Evolutionary conservation across 2,888 invertebrate genomes (phyloP), one percentile per base, ranked within the genome.

Genomic region (Drosophila mimetica): DNA sequence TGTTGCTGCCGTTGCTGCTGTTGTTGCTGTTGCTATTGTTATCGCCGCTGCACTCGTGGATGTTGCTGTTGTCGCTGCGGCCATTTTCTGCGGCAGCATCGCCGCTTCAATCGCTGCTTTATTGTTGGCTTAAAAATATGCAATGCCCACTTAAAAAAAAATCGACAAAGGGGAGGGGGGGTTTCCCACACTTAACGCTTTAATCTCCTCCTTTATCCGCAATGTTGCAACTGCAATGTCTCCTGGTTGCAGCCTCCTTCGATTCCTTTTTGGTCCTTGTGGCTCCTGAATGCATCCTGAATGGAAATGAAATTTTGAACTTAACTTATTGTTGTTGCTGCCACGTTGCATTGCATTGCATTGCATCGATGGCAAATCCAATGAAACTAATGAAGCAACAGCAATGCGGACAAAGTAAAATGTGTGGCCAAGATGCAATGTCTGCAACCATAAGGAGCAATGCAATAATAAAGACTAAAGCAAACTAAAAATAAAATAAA

Each of bases 281-380:
- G n/a, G 67, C 61, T 55, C 16, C 75, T n/a, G n/a, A 78, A 71
- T 71, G 74, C 69, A 67, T 63, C 73, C 71, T 70, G 67, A 75
- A 76, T 67, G 74, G 59, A 82, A 82, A 74, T 76, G 64, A 79
- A 79, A 85, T 82, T 82, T 71, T 79, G 71, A 85, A 81, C 67
- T 72, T 74, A 74, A 65, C 70, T n/a, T 30, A 9, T 32, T 41
- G 30, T 22, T 42, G 30, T 30, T 28, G 46, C 28, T n/a, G n/a
- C n/a, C n/a, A n/a, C 16, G 18, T 30, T 18, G 30, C 46, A 44
- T 30, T 48, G 47, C 36, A 28, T 16, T 18, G 47, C 39, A 30
- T 18, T 47, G 46, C 28, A n/a, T 11, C 53, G 22, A 25, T n/a
- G 46, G 14, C 18, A 14, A 9, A 18, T 30, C 37, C 39, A 58